A percentile compares a stretch with the other conserved stretches of the same genome.
phyloP scores from a whole-genome alignment of 2,888 invertebrate species.

The Noctua pronuba region DNA sequence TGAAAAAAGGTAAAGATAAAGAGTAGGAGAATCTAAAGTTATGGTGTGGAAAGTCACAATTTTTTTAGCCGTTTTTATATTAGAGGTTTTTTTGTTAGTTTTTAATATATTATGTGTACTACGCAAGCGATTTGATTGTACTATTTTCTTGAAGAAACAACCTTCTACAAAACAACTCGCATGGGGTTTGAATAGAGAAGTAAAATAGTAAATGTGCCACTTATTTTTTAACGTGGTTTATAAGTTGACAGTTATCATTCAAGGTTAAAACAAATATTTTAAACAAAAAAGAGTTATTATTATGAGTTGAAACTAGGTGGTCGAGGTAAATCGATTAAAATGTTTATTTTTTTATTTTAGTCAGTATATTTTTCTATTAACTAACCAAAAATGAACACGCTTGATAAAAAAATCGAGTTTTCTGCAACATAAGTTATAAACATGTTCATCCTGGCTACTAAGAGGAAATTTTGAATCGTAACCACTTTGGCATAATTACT shows the following conservation, averaged over 20 bases:
- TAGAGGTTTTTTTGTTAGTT: conserved; percentile 73
- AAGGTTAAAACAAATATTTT: not conserved
- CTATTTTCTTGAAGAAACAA: conserved; percentile 63
- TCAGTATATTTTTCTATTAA: not conserved
- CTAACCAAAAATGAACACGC: conserved; percentile 1
- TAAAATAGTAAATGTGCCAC: not conserved
- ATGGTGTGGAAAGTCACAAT: conserved; percentile 43
- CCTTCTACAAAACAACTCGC: conserved; percentile 74
- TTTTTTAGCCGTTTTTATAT: conserved; percentile 56
- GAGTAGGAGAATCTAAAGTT: conserved; percentile 15
- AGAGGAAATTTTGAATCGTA: not conserved
- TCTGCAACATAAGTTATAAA: not conserved
- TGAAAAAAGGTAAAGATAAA: conserved; percentile 32
- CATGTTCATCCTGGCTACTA: not conserved
- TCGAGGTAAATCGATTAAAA: conserved; percentile 5
- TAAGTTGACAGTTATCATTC: conserved; percentile 9
- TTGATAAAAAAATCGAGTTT: not conserved
- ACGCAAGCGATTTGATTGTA: conserved; percentile 79
- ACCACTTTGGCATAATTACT: not conserved
- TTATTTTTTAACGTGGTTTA: not conserved
- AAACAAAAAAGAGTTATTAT: conserved; percentile 26
- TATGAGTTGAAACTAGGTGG: conserved; percentile 36
- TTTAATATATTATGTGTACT: conserved; percentile 68
- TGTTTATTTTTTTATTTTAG: not conserved
- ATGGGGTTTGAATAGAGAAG: conserved; percentile 69